Conservation (phyloP, 1,140 invertebrate species). For the Melanaphis sacchari region DNA sequence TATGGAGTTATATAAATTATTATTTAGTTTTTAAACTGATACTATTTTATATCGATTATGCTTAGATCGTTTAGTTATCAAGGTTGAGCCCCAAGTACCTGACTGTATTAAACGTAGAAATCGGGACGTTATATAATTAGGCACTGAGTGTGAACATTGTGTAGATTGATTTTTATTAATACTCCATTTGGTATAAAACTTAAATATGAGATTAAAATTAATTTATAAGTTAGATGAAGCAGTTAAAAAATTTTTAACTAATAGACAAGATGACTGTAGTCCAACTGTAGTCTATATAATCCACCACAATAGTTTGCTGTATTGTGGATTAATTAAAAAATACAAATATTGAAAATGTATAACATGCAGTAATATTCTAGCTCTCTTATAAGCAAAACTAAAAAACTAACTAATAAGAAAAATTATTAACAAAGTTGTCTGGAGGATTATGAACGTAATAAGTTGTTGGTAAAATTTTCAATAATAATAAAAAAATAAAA, state of each 20-base stretch:
- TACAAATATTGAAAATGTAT: background rate
- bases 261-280: background rate
- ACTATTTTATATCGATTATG: no score
- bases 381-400: background rate
- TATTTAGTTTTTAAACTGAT: no score
- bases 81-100: no score
- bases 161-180: background rate
- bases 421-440: background rate
- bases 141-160: background rate
- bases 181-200: background rate
- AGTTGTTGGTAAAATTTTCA: no score
- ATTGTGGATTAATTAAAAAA: background rate
- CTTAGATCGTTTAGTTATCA: no score
- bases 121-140: background rate
- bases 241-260: background rate
- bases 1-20: no score
- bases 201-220: background rate
- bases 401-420: background rate
- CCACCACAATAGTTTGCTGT: background rate
- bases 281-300: background rate
- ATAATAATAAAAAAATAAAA: no score
- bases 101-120: no score
- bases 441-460: background rate
- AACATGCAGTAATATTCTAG: background rate
- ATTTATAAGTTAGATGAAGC: background rate